phyloP scores from a whole-genome alignment of 2,888 invertebrate species.

The Nysson spinosus region DNA sequence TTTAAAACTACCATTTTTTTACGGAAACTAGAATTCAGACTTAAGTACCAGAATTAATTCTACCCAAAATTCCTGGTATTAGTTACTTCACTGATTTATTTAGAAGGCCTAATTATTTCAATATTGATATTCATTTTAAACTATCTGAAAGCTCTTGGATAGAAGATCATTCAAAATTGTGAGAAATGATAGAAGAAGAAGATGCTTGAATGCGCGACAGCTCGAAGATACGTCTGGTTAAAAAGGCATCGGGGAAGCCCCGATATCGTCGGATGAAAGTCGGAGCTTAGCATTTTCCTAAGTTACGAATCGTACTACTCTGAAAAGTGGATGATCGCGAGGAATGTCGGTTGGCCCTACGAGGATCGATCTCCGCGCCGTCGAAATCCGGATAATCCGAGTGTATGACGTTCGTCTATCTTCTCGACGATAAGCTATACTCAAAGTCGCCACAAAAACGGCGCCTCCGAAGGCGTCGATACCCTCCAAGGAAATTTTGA shows the following conservation, averaged over 20 bases:
- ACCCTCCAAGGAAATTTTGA: neutral
- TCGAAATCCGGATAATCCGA: conserved; percentile 59
- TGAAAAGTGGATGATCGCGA: conserved; percentile 15
- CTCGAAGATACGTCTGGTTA: neutral
- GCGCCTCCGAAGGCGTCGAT: conserved; percentile 9
- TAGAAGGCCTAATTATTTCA: no score
- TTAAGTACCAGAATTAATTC: no score
- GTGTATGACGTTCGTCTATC: conserved; percentile 59
- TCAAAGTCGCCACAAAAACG: conserved; percentile 30
- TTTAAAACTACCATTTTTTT: no score
- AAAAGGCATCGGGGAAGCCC: conserved; percentile 1
- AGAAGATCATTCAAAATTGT: no score
- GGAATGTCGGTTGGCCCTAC: conserved; percentile 2
- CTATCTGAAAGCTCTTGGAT: no score
- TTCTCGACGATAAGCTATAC: conserved; percentile 49
- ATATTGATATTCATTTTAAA: no score
- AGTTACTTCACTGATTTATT: no score
- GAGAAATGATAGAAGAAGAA: no score
- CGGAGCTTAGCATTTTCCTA: neutral
- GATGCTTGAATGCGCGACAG: no score
- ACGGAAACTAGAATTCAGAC: no score
- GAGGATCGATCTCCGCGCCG: conserved; percentile 42
- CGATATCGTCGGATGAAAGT: conserved; percentile 10
- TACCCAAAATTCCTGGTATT: no score
- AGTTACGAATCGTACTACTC: neutral